These are phyloP conservation scores for Philypnodon macrostomus DNA, from an alignment of 2,797 vertebrate genomes.

Conservation along the genomic window DNA sequence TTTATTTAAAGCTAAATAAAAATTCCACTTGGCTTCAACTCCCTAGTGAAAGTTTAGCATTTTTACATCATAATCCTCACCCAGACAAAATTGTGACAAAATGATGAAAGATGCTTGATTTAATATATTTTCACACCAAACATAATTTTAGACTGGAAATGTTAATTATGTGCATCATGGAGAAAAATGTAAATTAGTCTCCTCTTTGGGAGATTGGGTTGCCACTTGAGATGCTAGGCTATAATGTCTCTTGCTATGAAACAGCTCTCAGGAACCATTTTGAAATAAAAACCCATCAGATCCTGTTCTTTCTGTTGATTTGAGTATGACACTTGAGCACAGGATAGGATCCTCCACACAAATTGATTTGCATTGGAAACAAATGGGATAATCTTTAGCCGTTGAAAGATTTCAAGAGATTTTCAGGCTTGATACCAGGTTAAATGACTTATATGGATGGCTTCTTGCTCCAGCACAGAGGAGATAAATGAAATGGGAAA, in stretches of 20 bases:
- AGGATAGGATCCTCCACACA: constrained; percentile 30
- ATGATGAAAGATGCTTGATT: background rate
- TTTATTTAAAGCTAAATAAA: too few species aligned
- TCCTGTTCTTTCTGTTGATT: constrained; percentile 19
- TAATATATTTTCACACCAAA: background rate
- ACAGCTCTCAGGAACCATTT: background rate
- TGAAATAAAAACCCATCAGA: constrained; percentile 26
- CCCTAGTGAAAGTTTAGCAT: background rate
- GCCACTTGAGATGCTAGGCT: constrained; percentile 12
- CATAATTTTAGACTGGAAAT: constrained; percentile 7
- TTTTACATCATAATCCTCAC: background rate
- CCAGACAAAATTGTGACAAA: background rate
- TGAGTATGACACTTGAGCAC: constrained; percentile 30
- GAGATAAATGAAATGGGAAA: constrained; percentile 59
- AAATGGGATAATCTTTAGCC: constrained; percentile 41
- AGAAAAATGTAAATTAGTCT: background rate
- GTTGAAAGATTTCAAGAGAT: constrained; percentile 45
- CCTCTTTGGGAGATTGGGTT: background rate
- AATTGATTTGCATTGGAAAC: constrained; percentile 58
- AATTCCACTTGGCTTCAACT: too few species aligned
- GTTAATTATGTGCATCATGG: constrained; percentile 1
- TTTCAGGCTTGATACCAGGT: constrained; percentile 44
- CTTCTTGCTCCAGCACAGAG: too few species aligned
- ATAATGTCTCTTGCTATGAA: background rate
- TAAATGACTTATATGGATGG: constrained; percentile 67